Percentiles rank a stretch among this genome's conserved stretches.
Conservation (phyloP, 2,113 vertebrate species). For the Suncus etruscus region DNA sequence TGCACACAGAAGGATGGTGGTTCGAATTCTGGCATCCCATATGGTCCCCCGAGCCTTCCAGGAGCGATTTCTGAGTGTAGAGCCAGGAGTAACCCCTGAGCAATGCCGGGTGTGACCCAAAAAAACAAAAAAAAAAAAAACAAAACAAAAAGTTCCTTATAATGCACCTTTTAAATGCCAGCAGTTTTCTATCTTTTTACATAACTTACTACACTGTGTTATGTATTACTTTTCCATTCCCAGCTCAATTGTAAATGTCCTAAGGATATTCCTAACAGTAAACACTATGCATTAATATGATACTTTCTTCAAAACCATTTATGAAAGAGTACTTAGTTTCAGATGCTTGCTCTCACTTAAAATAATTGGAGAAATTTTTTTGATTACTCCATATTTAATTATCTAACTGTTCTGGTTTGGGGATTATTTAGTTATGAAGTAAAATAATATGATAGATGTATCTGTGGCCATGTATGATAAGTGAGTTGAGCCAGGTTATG, state of each 20-base stretch:
- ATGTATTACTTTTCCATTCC: not conserved
- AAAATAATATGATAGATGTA: not conserved
- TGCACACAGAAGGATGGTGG: too few relatives aligned
- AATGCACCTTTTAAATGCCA: too few relatives aligned
- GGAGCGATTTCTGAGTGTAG: too few relatives aligned
- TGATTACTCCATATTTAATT: not conserved
- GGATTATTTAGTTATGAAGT: not conserved
- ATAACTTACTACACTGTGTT: not conserved
- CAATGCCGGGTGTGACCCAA: too few relatives aligned
- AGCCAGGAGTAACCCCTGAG: too few relatives aligned
- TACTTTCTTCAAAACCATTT: constrained; percentile 37
- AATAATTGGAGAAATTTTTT: not conserved
- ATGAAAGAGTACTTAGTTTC: constrained; percentile 29
- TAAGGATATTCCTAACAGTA: not conserved
- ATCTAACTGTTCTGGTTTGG: constrained; percentile 25
- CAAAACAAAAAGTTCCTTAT: too few relatives aligned
- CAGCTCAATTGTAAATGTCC: not conserved
- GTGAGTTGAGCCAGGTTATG: not conserved
- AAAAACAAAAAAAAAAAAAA: too few relatives aligned
- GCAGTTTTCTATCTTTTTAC: not conserved
- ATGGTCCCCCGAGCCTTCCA: too few relatives aligned
- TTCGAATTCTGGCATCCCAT: too few relatives aligned
- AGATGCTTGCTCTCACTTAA: not conserved
- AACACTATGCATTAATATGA: not conserved
- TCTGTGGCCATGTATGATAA: constrained; percentile 8